A percentile compares a stretch with the other conserved stretches of the same genome.
phyloP scores from a whole-genome alignment of 2,113 vertebrate species.

The Mobula hypostoma region DNA sequence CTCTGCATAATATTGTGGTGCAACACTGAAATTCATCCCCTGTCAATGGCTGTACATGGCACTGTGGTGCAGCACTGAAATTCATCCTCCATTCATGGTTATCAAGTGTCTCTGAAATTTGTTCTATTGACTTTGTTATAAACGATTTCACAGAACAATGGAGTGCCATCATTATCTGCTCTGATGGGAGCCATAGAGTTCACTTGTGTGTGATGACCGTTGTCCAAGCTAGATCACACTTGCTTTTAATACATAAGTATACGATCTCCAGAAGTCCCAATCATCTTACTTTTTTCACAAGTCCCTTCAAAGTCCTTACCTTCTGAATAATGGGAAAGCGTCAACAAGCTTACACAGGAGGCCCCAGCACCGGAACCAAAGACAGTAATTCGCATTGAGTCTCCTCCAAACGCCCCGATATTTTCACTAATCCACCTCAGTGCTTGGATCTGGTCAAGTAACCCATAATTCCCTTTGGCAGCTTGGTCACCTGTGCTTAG shows the following conservation, averaged over 20 bases:
- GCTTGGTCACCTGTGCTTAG: constrained; percentile 94
- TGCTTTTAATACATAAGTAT: no score
- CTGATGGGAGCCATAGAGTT: no score
- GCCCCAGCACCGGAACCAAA: constrained; percentile 94
- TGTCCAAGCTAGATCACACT: background rate
- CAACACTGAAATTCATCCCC: no score
- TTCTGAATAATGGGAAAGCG: constrained; percentile 93
- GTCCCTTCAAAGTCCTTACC: constrained; percentile 53
- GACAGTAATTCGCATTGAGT: constrained; percentile 88
- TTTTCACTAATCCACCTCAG: constrained; percentile 95
- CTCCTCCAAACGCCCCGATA: constrained; percentile 86
- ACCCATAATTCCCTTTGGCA: constrained; percentile 91
- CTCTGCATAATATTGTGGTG: no score
- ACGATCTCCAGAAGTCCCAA: background rate
- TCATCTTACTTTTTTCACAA: background rate
- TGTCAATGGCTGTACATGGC: no score
- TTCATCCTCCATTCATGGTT: no score
- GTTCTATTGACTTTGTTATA: no score
- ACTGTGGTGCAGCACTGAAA: no score
- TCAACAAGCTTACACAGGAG: constrained; percentile 89
- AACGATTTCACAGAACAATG: no score
- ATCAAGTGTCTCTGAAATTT: no score
- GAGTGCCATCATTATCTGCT: no score
- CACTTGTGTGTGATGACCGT: background rate
- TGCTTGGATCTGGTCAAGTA: constrained; percentile 94